Base-by-base conservation (phyloP, 2,113 vertebrate species). In the Odontesthes bonariensis region DNA sequence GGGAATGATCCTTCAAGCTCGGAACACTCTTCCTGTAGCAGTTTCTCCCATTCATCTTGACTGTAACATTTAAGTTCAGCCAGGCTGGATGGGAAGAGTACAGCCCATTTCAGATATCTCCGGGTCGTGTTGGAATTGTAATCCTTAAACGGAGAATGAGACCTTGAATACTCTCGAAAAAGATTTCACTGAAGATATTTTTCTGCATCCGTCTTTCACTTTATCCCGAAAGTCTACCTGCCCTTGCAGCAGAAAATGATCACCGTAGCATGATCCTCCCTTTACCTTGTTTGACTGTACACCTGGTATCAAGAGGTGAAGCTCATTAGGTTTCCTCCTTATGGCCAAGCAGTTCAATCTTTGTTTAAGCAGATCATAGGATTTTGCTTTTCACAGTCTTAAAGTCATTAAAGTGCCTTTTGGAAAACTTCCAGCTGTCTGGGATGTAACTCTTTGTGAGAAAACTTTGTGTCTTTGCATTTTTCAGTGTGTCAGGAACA, bases 401-500 rank as follows among this genome's bases (percentile, higher is more conserved):
- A 47, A 8, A 54, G n/a, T 10, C 35, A 12, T 66, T 53, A 1
- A 14, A 12, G 5, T 65, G 38, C 13, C 10, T 53, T 17, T 66
- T 12, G 13, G 22, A 23, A 12, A 12, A 52, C n/a, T 6, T 51
- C 46, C 20, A 49, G 1, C 0, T 49, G 6, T 1, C 11, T 44
- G 42, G 5, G 11, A 14, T 44, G 6, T 38, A 38, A 38, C 46
- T 19, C 14, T 49, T 49, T 6, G 17, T 49, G 17, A n/a, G 46
- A 7, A 49, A 49, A n/a, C 44, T 19, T 49, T 49, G 1, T 46
- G 27, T 22, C 16, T 42, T 12, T 61, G 5, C 81, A 6, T 65
- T 44, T 91, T 77, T 38, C 65, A 95, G 94, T 95, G 94, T 83
- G 85, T 89, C 2, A 38, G 23, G 58, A 82, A 94, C 86, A 95